Percentiles rank a stretch among this genome's conserved stretches.
phyloP scores from a whole-genome alignment of 2,888 invertebrate genomes.

The Dasysyrphus albostriatus region DNA sequence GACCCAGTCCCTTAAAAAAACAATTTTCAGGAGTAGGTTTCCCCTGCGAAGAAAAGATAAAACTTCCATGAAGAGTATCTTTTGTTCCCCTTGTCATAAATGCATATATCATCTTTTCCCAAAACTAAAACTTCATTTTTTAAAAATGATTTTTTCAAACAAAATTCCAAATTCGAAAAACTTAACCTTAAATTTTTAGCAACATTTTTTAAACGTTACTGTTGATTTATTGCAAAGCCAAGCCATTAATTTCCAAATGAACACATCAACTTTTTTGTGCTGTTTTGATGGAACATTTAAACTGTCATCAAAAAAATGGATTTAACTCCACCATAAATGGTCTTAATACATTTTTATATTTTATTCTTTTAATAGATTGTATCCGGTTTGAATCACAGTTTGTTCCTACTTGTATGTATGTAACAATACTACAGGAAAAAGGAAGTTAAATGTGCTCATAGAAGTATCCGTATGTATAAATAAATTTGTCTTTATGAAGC shows the following conservation, averaged over 20 bases:
- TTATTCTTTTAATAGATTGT: not conserved
- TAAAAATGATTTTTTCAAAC: too few relatives aligned
- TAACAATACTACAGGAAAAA: not conserved
- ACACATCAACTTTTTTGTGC: not conserved
- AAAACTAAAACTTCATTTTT: too few relatives aligned
- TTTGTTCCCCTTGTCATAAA: too few relatives aligned
- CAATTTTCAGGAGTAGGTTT: too few relatives aligned
- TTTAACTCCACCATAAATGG: not conserved
- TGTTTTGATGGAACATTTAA: conserved; percentile 6
- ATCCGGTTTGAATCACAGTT: not conserved
- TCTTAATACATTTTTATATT: not conserved
- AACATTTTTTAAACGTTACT: not conserved
- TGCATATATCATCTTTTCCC: too few relatives aligned
- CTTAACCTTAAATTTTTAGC: not conserved
- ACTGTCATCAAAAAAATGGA: conserved; percentile 2
- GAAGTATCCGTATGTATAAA: not conserved
- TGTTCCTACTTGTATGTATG: too few relatives aligned
- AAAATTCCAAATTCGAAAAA: not conserved
- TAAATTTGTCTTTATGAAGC: conserved; percentile 35
- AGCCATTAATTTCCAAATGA: not conserved
- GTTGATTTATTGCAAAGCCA: not conserved
- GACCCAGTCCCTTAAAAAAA: too few relatives aligned
- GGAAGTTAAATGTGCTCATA: not conserved
- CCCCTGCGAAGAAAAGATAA: too few relatives aligned
- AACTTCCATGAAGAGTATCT: too few relatives aligned